Conservation (phyloP, 2,113 vertebrate species). For the Himantopus leucocephalus region DNA sequence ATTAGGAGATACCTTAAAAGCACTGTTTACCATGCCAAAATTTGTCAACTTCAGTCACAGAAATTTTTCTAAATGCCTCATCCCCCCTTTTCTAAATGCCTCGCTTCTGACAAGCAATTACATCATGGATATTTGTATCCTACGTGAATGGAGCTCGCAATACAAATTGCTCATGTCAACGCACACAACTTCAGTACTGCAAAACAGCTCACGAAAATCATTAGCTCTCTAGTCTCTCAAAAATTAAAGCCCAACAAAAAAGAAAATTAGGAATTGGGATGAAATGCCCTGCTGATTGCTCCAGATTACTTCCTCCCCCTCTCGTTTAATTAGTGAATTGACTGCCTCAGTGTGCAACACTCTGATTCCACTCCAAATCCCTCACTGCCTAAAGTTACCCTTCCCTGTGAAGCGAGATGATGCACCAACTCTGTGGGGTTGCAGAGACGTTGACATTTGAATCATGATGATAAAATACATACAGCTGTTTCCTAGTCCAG, state of each 20-base stretch:
- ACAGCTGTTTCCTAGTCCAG: not conserved
- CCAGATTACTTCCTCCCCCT: slow-evolving; percentile 6
- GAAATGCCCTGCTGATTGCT: slow-evolving; percentile 46
- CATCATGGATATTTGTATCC: not conserved
- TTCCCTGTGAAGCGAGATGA: not conserved
- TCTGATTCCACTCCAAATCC: not conserved
- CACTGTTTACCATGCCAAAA: not conserved
- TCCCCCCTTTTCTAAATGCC: not conserved
- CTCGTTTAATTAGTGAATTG: slow-evolving; percentile 25
- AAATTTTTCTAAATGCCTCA: not conserved
- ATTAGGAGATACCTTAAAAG: not conserved
- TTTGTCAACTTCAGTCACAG: not conserved
- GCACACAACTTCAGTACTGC: not conserved
- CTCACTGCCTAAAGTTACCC: not conserved
- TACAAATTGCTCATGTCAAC: not conserved
- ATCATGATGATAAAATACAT: not conserved
- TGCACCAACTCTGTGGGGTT: not conserved
- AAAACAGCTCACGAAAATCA: not conserved
- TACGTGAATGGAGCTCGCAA: not conserved
- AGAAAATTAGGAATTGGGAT: not conserved
- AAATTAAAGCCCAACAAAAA: slow-evolving; percentile 22
- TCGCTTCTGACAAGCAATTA: not conserved
- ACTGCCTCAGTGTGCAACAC: not conserved
- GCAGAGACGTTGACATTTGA: not conserved
- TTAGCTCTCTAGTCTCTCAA: not conserved